Evolutionary conservation across 2,113 vertebrate species (phyloP).

Genomic region (Sinocyclocheilus maitianheensis): DNA sequence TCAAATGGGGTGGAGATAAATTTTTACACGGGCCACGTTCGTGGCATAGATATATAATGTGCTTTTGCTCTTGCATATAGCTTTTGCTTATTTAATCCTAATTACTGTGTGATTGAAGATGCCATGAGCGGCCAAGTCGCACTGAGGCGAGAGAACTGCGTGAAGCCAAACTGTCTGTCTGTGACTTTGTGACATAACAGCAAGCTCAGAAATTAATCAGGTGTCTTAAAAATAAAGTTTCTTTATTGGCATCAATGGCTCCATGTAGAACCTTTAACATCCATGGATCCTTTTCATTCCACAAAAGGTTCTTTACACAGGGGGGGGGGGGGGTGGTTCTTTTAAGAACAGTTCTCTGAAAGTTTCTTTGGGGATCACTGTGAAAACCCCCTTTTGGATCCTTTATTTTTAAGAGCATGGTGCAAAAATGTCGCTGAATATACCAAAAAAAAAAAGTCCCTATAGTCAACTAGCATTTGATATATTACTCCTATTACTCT

Average conservation of each 20-base stretch:
- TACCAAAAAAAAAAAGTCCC: no score
- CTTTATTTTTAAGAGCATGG: no score
- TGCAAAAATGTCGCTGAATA: no score
- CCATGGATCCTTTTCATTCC: no score
- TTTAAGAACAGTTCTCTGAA: no score
- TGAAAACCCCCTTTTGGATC: no score
- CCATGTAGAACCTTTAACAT: no score
- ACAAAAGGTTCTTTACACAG: no score
- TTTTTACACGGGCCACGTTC: conserved; percentile 33
- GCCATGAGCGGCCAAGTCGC: neutral
- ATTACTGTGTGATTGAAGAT: conserved; percentile 44
- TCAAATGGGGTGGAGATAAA: conserved; percentile 33
- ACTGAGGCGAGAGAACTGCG: neutral
- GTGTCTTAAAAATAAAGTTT: neutral
- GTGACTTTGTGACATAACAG: neutral
- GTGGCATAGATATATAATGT: conserved; percentile 2
- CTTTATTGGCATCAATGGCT: no score
- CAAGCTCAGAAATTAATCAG: neutral
- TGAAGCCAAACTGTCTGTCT: neutral
- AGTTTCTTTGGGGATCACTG: no score
- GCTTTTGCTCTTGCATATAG: conserved; percentile 26
- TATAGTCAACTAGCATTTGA: neutral
- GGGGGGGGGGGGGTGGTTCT: no score
- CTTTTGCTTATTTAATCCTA: conserved; percentile 31
- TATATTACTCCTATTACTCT: neutral